Conservation (phyloP, 2,888 invertebrate genomes). For the Buathra laborator region DNA sequence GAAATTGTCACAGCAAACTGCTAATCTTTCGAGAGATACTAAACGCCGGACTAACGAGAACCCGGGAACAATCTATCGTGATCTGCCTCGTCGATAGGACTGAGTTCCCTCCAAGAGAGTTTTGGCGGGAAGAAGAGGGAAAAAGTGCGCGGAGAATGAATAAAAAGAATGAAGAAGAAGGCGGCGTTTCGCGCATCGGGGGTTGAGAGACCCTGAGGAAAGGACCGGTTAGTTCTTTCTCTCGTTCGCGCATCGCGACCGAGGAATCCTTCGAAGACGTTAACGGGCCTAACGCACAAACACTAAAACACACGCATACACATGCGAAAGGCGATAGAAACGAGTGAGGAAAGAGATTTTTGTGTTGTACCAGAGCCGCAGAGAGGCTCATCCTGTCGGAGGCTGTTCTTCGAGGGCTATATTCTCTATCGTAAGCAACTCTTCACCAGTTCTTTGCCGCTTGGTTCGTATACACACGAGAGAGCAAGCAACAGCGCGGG, state of each 20-base stretch:
- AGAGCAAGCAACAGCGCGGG: background rate
- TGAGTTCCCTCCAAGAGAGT: conserved; percentile 7
- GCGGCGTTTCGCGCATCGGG: conserved; percentile 43
- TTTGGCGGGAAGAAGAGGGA: conserved; percentile 59
- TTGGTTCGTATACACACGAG: conserved; percentile 20
- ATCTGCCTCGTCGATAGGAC: conserved; percentile 33
- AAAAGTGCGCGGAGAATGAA: background rate
- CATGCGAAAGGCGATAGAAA: conserved; percentile 3
- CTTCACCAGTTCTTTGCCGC: conserved; percentile 44
- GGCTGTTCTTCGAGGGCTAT: conserved; percentile 52
- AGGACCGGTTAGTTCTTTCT: conserved; percentile 65
- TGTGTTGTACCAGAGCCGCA: conserved; percentile 3
- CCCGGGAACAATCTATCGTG: conserved; percentile 16
- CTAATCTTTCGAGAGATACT: background rate
- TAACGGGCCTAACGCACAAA: conserved; percentile 51
- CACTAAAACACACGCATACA: background rate
- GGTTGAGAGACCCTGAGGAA: conserved; percentile 64
- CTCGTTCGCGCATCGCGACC: conserved; percentile 43
- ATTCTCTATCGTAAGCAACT: conserved; percentile 55
- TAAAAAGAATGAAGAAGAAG: conserved; percentile 32
- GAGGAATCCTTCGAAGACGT: conserved; percentile 55
- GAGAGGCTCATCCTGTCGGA: conserved; percentile 49
- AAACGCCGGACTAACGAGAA: conserved; percentile 34
- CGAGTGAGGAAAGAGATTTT: conserved; percentile 16
- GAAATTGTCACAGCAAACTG: too few relatives aligned